Evolutionary conservation across 92 coral and sea anemone species (phyloP), one percentile per base, ranked within the genome.

Genomic region (Parazoanthus swiftii): DNA sequence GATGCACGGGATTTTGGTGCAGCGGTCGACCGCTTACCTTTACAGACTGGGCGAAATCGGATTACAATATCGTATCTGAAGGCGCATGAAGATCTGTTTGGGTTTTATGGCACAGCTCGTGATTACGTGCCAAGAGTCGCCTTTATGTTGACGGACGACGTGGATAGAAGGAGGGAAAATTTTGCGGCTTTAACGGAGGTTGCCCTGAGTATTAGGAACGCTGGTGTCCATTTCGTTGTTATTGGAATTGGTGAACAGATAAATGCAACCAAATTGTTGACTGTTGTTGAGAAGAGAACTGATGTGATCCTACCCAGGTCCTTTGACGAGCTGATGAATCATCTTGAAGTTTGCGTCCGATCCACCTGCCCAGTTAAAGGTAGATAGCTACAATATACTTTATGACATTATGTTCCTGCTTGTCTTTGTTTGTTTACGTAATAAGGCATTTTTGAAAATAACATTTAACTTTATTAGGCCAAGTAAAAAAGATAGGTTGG

Each of bases 41-140:
- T 68, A 11, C 76, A 11, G 29, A 50, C 66, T 39, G 74, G 86
- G 59, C 76, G 86, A 21, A 68, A 48, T 20, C 76, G 86, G 21
- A 29, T 83, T 26, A 83, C 86, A n/a, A 39, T 71, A 20, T 43
- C 86, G 18, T 83, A 23, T 74, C 10, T 83, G 35, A 83, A 26
- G 46, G 78, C 63, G 39, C 86, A 83, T 44, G 86, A 83, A 23
- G 77, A 70, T 36, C 14, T 83, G 36, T 83, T 83, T 73, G 86
- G 86, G 4, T 21, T 70, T 33, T 71, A 83, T 83, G 78, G 78
- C 18, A 83, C 86, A 83, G 86, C 86, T 46, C 76, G 86, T 38
- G 35, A 26, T 4, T 42, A 70, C 26, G 86, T 83, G 78, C 79
- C 86, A 10, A 70, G n/a, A 48, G 71, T 83, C 67, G 86, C 86